Conservation (phyloP, 2,113 vertebrate species). For the Dendropsophus ebraccatus region DNA sequence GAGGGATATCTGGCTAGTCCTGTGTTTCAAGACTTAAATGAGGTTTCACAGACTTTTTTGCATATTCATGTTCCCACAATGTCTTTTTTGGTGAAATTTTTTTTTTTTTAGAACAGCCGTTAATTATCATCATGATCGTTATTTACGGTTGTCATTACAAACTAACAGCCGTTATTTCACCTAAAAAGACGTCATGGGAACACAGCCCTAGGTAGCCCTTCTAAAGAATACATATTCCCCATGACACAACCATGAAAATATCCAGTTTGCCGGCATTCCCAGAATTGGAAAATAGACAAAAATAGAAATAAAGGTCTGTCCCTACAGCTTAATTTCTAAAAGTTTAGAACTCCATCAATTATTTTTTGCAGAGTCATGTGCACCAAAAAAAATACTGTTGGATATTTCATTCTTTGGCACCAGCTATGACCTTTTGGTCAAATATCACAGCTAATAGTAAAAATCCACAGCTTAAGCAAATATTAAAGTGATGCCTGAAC, state of each 20-base stretch:
- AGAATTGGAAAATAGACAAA: not conserved
- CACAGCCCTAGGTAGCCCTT: not conserved
- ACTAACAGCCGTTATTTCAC: too few relatives aligned
- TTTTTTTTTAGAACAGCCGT: too few relatives aligned
- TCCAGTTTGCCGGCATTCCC: not conserved
- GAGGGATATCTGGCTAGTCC: too few relatives aligned
- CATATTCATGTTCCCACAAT: too few relatives aligned
- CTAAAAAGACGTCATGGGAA: not conserved
- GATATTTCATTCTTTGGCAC: not conserved
- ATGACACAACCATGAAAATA: not conserved
- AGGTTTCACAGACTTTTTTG: too few relatives aligned
- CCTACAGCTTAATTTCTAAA: not conserved
- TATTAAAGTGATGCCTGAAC: slow-evolving; percentile 33
- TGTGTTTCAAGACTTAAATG: too few relatives aligned
- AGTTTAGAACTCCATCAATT: not conserved
- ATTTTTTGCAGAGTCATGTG: slow-evolving; percentile 7
- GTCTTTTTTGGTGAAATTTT: too few relatives aligned
- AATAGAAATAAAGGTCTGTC: not conserved
- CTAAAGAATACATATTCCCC: not conserved
- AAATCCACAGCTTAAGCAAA: slow-evolving; percentile 27
- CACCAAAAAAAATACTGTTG: not conserved
- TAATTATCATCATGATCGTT: too few relatives aligned
- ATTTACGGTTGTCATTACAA: too few relatives aligned
- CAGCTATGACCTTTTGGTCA: slow-evolving; percentile 3
- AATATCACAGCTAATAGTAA: slow-evolving; percentile 30